These are phyloP conservation scores for Cylloceria caligata DNA, from an alignment of 2,888 invertebrate species.

Conservation along the genomic window DNA sequence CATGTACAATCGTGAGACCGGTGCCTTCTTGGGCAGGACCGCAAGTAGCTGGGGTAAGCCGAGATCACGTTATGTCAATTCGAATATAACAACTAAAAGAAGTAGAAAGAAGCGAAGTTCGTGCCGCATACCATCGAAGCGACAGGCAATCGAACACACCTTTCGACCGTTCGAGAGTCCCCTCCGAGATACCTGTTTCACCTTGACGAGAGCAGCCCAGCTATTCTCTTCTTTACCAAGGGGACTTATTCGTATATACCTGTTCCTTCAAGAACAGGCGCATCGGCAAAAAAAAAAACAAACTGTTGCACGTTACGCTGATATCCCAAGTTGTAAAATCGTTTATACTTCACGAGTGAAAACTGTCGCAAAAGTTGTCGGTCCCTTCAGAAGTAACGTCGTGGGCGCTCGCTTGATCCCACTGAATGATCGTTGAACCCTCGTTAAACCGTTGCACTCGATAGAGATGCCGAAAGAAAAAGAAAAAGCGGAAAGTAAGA, in stretches of 20 bases:
- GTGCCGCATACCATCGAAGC: neutral
- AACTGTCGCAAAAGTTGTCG: neutral
- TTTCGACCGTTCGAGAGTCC: neutral
- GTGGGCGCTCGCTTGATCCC: slow-evolving; percentile 35
- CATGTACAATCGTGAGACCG: slow-evolving; percentile 87
- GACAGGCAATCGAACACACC: slow-evolving; percentile 2
- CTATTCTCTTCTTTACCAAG: no score
- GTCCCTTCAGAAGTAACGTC: neutral
- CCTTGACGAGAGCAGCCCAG: neutral
- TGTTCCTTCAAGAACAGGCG: neutral
- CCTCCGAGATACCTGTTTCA: slow-evolving; percentile 29
- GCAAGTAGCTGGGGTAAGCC: slow-evolving; percentile 88
- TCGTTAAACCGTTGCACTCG: neutral
- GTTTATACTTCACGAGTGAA: neutral
- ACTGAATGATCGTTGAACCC: slow-evolving; percentile 31
- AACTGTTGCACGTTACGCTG: no score
- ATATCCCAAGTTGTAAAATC: neutral
- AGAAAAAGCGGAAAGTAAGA: neutral
- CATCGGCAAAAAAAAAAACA: neutral
- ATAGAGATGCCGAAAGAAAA: neutral
- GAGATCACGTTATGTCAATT: slow-evolving; percentile 12
- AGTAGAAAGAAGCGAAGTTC: neutral
- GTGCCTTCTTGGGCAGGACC: slow-evolving; percentile 87
- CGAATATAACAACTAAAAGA: neutral
- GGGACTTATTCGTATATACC: neutral